phyloP scores from a whole-genome alignment of 2,113 vertebrate genomes.

The Proterorhinus semilunaris region DNA sequence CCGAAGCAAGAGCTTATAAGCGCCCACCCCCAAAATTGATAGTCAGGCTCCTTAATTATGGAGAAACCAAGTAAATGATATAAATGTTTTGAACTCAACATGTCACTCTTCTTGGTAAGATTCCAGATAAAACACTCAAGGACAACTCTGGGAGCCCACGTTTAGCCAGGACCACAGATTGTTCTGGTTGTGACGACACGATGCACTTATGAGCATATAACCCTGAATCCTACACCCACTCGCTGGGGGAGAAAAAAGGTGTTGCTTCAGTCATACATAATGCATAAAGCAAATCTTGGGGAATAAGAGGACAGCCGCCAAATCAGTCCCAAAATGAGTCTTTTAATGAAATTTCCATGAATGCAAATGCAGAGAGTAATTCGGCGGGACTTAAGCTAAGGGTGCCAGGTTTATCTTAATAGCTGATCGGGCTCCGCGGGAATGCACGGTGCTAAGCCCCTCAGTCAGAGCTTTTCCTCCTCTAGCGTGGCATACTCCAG shows the following conservation, averaged over 20 bases:
- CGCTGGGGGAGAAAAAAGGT: slow-evolving; percentile 51
- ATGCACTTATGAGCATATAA: slow-evolving; percentile 35
- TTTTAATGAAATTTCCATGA: slow-evolving; percentile 80
- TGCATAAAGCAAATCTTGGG: slow-evolving; percentile 75
- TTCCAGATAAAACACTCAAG: too few relatives aligned
- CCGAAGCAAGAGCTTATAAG: too few relatives aligned
- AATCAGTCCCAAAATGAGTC: slow-evolving; percentile 76
- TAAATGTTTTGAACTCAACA: too few relatives aligned
- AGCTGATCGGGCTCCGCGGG: slow-evolving; percentile 77
- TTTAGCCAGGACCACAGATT: too few relatives aligned
- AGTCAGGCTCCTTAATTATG: too few relatives aligned
- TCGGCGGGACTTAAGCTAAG: slow-evolving; percentile 77
- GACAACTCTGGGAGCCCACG: too few relatives aligned
- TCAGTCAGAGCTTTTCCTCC: slow-evolving; percentile 78
- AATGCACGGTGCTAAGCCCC: slow-evolving; percentile 63
- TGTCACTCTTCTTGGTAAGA: too few relatives aligned
- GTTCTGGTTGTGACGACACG: not conserved
- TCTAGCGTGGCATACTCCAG: slow-evolving; percentile 75
- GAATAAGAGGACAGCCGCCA: slow-evolving; percentile 71
- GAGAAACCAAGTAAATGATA: too few relatives aligned
- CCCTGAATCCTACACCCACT: slow-evolving; percentile 40
- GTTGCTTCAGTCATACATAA: slow-evolving; percentile 69
- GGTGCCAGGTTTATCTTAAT: slow-evolving; percentile 79
- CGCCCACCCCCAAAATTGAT: too few relatives aligned
- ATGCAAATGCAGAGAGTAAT: slow-evolving; percentile 75